These are phyloP conservation scores for Ceratosolen solmsi DNA, from an alignment of 1,140 invertebrate genomes.

Conservation along the genomic window DNA sequence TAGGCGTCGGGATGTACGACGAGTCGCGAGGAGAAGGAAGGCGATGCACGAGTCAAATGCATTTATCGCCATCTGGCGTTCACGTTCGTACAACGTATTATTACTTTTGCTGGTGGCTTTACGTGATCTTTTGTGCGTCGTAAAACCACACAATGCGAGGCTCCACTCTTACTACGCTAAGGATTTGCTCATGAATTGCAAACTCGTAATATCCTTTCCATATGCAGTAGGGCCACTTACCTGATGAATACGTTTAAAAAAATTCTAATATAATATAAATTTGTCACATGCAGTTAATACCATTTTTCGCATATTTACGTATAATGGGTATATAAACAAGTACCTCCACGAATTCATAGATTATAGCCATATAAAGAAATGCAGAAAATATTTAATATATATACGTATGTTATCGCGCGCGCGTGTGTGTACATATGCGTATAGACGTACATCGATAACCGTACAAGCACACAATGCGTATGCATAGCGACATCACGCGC, in stretches of 20 bases:
- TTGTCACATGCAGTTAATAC: too few relatives aligned
- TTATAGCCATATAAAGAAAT: too few relatives aligned
- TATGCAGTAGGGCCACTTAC: neutral
- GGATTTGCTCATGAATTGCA: neutral
- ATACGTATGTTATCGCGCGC: neutral
- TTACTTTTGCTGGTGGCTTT: constrained; percentile 21
- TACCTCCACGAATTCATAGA: too few relatives aligned
- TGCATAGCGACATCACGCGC: too few relatives aligned
- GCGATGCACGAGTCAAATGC: constrained; percentile 3
- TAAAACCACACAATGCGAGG: neutral
- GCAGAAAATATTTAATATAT: too few relatives aligned
- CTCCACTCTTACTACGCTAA: neutral
- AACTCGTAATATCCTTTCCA: neutral
- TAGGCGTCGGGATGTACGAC: neutral
- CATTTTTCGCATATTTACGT: too few relatives aligned
- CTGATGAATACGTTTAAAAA: neutral
- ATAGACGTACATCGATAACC: too few relatives aligned
- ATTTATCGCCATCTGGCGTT: constrained; percentile 37
- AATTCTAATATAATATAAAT: too few relatives aligned
- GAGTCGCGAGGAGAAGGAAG: neutral
- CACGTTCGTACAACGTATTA: constrained; percentile 28
- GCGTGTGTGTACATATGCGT: neutral
- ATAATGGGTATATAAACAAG: too few relatives aligned
- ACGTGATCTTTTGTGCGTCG: constrained; percentile 38
- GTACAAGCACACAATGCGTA: too few relatives aligned